A percentile compares a stretch with the other conserved stretches of the same genome.
Conservation (phyloP, 1,140 invertebrate genomes). For the Thaumetopoea pityocampa region DNA sequence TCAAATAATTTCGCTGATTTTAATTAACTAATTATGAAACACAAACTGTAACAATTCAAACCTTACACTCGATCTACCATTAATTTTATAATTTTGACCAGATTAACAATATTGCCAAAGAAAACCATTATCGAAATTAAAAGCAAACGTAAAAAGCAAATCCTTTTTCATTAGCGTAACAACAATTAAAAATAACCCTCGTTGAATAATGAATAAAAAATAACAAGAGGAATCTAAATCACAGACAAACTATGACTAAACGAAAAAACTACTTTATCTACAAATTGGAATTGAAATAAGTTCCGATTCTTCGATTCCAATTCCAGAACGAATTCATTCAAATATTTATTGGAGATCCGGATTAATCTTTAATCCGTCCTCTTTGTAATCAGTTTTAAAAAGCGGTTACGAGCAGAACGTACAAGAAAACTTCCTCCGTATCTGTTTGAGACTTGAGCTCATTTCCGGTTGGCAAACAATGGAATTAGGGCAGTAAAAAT, state of each 20-base stretch:
- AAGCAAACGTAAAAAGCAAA: conserved; percentile 9
- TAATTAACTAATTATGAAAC: no score
- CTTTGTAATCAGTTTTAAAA: conserved; percentile 54
- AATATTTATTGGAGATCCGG: conserved; percentile 69
- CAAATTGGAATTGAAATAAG: conserved; percentile 64
- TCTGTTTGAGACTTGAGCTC: conserved; percentile 19
- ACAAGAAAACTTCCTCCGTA: conserved; percentile 28
- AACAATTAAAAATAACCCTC: conserved; percentile 4
- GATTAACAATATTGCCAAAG: no score
- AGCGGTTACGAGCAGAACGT: conserved; percentile 43
- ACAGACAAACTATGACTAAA: conserved; percentile 37
- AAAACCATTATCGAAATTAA: conserved; percentile 9
- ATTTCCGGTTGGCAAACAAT: conserved; percentile 21
- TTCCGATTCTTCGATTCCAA: conserved; percentile 70
- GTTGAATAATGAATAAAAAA: no score
- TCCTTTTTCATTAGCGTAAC: conserved; percentile 12
- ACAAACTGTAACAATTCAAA: no score
- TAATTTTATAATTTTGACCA: no score
- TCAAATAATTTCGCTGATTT: no score
- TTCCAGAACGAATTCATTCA: conserved; percentile 60
- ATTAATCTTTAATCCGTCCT: conserved; percentile 71
- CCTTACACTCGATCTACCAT: no score
- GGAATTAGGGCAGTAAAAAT: conserved; percentile 53
- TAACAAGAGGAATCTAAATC: conserved; percentile 26
- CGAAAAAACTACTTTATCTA: conserved; percentile 65